Conservation (phyloP, 2,888 invertebrate species). For the Noctua janthina region DNA sequence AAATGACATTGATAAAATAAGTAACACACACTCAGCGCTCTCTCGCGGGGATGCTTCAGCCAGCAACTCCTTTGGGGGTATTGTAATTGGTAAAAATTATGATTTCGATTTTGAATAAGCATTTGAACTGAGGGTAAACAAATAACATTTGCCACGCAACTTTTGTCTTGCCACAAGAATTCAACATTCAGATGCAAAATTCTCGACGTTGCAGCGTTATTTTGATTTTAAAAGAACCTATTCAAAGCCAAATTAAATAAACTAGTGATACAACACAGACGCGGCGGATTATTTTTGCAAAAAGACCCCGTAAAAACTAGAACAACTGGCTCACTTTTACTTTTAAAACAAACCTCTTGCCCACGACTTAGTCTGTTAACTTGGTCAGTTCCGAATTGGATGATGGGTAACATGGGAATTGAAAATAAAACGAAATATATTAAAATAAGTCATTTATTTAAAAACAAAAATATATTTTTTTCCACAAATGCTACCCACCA, state of each 20-base stretch:
- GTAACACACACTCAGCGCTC: neutral
- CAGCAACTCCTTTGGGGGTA: neutral
- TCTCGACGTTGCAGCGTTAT: neutral
- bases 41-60: neutral
- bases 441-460: slow-evolving; percentile 75
- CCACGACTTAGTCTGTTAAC: neutral
- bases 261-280: neutral
- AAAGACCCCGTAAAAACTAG: neutral
- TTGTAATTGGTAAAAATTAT: neutral
- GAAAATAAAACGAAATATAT: slow-evolving; percentile 80
- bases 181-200: neutral
- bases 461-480: slow-evolving; percentile 70
- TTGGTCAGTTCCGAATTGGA: slow-evolving; percentile 66
- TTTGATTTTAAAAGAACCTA: neutral
- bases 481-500: slow-evolving; percentile 84
- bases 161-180: neutral
- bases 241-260: neutral
- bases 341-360: neutral
- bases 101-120: neutral
- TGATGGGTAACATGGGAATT: slow-evolving; percentile 82
- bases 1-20: neutral
- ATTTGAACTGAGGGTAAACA: neutral
- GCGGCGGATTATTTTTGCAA: neutral
- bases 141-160: neutral
- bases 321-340: neutral